Evolutionary conservation across 2,797 vertebrate species (phyloP).

Genomic region (Esox masquinongy): DNA sequence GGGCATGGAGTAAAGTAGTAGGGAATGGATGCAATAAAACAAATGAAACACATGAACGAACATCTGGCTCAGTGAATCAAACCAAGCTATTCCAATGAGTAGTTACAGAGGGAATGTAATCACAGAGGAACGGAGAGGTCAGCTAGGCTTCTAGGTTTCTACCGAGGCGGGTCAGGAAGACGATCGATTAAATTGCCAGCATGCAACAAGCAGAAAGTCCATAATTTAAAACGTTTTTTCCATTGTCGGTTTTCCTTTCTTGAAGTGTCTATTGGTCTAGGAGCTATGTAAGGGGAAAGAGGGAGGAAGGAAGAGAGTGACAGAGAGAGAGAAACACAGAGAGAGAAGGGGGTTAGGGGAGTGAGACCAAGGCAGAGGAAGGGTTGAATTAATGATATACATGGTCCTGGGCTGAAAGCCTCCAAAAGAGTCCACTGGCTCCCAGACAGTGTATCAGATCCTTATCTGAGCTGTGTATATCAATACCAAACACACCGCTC

Average conservation of each 20-base stretch:
- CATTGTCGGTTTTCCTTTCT: not conserved
- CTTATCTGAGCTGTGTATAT: not conserved
- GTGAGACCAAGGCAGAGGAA: not conserved
- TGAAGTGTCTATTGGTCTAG: not conserved
- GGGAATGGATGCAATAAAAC: not conserved
- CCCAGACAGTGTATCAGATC: not conserved
- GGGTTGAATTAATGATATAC: not conserved
- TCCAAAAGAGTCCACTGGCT: not conserved
- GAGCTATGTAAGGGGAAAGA: not conserved
- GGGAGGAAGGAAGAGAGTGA: not conserved
- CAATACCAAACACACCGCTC: not conserved
- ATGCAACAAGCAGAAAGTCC: not conserved
- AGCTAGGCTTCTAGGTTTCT: not conserved
- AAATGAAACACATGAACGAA: constrained; percentile 14
- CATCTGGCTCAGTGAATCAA: constrained; percentile 31
- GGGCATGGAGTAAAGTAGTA: not conserved
- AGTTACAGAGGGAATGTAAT: constrained; percentile 5
- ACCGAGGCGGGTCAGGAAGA: not conserved
- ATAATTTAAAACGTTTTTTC: not conserved
- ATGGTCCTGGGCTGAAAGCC: not conserved
- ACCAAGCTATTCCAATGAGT: constrained; percentile 9
- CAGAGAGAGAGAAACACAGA: not conserved
- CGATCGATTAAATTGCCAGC: not conserved
- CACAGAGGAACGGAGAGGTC: not conserved
- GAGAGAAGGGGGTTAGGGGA: not conserved